phyloP scores from a whole-genome alignment of 2,888 invertebrate genomes.

The Teleiodes luculella region DNA sequence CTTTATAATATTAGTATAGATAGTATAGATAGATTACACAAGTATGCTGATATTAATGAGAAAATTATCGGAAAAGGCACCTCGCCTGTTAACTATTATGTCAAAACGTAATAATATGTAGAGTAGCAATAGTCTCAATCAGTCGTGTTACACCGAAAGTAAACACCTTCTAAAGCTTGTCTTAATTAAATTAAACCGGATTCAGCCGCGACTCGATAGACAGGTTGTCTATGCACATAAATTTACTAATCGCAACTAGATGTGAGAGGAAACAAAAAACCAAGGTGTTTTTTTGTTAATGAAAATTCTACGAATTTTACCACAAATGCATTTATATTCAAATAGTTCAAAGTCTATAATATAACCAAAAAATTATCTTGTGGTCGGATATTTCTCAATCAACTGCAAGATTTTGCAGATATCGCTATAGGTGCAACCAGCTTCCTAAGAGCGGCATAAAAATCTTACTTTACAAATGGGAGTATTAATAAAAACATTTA shows the following conservation, averaged over 20 bases:
- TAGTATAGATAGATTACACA: too few species aligned
- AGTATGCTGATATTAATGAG: neutral
- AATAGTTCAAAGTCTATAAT: neutral
- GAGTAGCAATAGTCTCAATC: constrained; percentile 28
- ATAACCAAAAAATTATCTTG: neutral
- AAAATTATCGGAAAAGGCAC: neutral
- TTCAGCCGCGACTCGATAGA: constrained; percentile 16
- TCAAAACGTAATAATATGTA: constrained; percentile 26
- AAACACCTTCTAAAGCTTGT: constrained; percentile 27
- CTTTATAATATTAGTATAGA: too few species aligned
- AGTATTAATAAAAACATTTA: neutral
- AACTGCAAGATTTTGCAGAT: neutral
- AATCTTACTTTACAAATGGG: neutral
- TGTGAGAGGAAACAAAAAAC: neutral
- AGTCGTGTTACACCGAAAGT: constrained; percentile 28
- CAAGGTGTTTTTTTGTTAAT: neutral
- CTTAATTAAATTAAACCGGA: constrained; percentile 39
- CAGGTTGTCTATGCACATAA: constrained; percentile 10
- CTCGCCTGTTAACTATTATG: constrained; percentile 9
- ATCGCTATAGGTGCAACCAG: neutral
- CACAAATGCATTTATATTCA: neutral
- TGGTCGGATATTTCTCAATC: neutral
- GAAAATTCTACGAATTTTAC: neutral
- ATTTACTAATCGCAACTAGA: neutral
- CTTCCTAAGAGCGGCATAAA: neutral